These are phyloP conservation scores for Ochotona princeps DNA, from an alignment of 2,113 vertebrate species.

Conservation along the genomic window DNA sequence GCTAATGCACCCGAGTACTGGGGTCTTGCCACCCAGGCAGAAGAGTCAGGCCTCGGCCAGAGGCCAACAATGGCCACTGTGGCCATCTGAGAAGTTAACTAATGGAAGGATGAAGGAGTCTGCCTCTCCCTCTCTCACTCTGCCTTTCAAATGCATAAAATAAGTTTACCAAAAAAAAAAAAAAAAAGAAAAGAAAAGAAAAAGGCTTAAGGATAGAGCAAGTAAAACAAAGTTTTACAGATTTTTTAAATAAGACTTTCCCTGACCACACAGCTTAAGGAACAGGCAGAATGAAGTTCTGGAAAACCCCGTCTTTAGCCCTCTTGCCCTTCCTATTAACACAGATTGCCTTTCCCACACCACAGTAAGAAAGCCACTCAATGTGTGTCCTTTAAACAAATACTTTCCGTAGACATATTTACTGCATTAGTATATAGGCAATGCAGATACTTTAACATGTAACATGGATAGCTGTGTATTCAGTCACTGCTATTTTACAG, in stretches of 20 bases:
- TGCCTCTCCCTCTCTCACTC: too few relatives aligned
- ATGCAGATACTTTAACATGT: background rate
- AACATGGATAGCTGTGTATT: background rate
- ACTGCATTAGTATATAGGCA: background rate
- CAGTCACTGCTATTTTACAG: background rate
- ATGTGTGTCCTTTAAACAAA: background rate
- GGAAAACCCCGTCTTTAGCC: background rate
- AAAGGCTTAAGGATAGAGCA: background rate
- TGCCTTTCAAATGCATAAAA: too few relatives aligned
- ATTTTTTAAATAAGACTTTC: background rate
- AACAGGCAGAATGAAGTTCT: background rate
- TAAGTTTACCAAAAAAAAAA: too few relatives aligned
- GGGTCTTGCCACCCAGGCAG: too few relatives aligned
- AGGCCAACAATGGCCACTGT: too few relatives aligned
- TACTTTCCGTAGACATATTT: background rate
- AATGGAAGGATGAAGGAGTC: too few relatives aligned
- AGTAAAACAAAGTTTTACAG: background rate
- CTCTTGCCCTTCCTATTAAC: background rate
- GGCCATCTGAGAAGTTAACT: too few relatives aligned
- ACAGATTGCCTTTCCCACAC: background rate
- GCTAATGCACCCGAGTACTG: too few relatives aligned
- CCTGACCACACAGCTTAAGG: background rate
- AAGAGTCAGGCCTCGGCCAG: too few relatives aligned
- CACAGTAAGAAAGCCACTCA: background rate
- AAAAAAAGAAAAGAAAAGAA: too few relatives aligned